Evolutionary conservation across 1,140 invertebrate genomes (phyloP).

Genomic region (Apis laboriosa): DNA sequence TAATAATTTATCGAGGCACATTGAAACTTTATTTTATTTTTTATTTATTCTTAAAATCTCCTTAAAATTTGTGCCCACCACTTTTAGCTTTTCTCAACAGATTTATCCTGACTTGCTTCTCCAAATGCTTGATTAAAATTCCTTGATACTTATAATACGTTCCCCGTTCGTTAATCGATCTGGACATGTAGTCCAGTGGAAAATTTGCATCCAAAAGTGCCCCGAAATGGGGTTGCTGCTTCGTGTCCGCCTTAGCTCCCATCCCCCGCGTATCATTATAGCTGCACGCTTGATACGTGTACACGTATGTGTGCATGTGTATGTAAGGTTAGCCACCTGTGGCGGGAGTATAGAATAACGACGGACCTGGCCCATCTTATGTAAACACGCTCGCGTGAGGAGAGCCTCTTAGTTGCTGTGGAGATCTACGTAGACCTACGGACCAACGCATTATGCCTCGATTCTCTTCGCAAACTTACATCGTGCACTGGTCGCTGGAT

Average conservation of each 20-base stretch:
- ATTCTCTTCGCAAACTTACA: conserved; percentile 33
- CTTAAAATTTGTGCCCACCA: too few relatives aligned
- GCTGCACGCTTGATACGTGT: not conserved
- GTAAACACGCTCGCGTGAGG: conserved; percentile 74
- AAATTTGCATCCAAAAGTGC: not conserved
- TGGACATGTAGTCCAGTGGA: not conserved
- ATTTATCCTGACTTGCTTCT: not conserved
- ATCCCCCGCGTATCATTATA: not conserved
- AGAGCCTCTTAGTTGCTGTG: conserved; percentile 63
- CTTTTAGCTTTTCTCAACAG: not conserved
- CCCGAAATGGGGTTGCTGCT: not conserved
- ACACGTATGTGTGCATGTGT: not conserved
- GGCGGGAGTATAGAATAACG: conserved; percentile 51
- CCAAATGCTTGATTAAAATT: not conserved
- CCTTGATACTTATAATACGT: not conserved
- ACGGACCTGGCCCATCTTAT: conserved; percentile 66
- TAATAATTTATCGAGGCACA: too few relatives aligned
- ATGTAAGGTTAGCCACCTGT: conserved; percentile 65
- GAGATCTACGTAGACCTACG: conserved; percentile 58
- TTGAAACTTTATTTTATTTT: too few relatives aligned
- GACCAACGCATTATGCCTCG: conserved; percentile 71
- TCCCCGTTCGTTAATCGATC: not conserved
- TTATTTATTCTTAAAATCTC: too few relatives aligned
- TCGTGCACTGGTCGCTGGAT: conserved; percentile 20
- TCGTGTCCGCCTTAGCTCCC: not conserved